Evolutionary conservation across 1,140 invertebrate species (phyloP), one percentile per base, ranked within the genome.

Genomic region (Onthophagus taurus): DNA sequence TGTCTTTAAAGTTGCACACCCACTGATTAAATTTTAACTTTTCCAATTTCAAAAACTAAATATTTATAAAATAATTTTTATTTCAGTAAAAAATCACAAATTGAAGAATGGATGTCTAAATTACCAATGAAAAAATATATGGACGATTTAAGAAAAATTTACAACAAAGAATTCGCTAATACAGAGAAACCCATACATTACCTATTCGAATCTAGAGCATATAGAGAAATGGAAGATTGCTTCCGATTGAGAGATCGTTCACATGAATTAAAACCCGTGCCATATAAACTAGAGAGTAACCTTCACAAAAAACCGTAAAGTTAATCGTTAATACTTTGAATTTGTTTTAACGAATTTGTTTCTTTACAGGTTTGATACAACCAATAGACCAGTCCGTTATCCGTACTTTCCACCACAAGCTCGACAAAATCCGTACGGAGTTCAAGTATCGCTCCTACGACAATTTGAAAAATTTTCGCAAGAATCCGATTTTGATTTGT

Each of bases 101-200:
- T 70, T 37, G 69, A 71, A 48, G 64, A 61, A 44, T 57, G 69
- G 16, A 56, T 71, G 6, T 65, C 65, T 49, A 61, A 60, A 18
- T 64, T 71, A 31, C 60, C 59, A 24, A 68, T 68, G 47, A 65
- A 57, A 11, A 63, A 68, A 43, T 71, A 71, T 31, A 69, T 68
- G 63, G 63, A 57, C 12, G 48, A 63, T 31, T 52, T 71, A 34
- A 63, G 62, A 53, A 58, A 58, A 13, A 64, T 64, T 50, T 71
- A 70, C 47, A 57, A 63, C 20, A 60, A 66, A 46, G 14, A 37
- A 13, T 29, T 36, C 4, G 65, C 62, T 39, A 61, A 67, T 4
- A 60, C 56, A 33, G 63, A 63, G 47, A 50, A 63, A 42, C 55
- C 61, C 29, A 61, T 29, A 7, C 13, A 38, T 2, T 49, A 49